phyloP scores from a whole-genome alignment of 2,888 invertebrate species.

The Actias luna region DNA sequence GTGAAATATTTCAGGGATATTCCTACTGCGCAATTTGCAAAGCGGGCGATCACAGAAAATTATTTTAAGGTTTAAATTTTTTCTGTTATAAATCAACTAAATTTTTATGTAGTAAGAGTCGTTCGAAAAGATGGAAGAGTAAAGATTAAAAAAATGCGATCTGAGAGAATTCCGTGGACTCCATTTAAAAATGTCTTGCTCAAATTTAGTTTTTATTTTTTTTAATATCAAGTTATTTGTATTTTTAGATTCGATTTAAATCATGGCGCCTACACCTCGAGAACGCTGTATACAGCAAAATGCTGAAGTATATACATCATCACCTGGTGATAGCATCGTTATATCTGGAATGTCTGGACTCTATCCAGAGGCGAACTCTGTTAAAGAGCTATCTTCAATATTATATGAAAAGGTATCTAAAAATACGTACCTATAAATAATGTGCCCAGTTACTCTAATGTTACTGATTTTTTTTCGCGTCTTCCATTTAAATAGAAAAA shows the following conservation, averaged over 20 bases:
- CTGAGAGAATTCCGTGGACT: too few species aligned
- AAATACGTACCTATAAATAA: not conserved
- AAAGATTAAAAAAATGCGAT: too few species aligned
- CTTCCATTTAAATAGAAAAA: not conserved
- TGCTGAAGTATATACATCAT: not conserved
- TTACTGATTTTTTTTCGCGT: not conserved
- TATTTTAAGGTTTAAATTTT: too few species aligned
- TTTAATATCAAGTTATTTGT: not conserved
- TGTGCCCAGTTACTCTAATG: not conserved
- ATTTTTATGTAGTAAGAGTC: too few species aligned
- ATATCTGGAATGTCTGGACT: conserved; percentile 53
- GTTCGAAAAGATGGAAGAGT: too few species aligned
- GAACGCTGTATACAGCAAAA: not conserved
- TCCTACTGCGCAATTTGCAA: too few species aligned
- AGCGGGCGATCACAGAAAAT: too few species aligned
- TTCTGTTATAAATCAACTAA: too few species aligned
- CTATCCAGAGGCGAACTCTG: conserved; percentile 38
- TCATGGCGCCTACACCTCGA: not conserved
- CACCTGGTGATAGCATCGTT: conserved; percentile 36
- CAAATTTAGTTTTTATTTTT: too few species aligned
- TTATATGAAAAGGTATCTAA: conserved; percentile 55
- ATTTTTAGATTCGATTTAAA: not conserved
- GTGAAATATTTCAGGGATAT: too few species aligned
- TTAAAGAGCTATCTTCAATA: conserved; percentile 45
- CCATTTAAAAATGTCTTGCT: too few species aligned